phyloP scores from a whole-genome alignment of 2,797 vertebrate genomes.

The Acanthopagrus latus region DNA sequence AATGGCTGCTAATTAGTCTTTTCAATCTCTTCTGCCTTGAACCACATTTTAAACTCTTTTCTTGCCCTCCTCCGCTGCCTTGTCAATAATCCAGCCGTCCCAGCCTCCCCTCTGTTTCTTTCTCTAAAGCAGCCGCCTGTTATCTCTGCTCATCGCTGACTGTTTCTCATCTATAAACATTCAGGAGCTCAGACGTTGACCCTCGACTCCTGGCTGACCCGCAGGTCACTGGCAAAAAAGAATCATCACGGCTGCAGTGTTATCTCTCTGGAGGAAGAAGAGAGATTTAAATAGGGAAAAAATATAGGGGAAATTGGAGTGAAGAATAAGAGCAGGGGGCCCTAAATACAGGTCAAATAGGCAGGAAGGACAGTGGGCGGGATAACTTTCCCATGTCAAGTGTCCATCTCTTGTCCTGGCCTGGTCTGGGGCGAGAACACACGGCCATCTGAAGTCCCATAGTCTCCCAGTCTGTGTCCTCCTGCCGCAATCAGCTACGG shows the following conservation, averaged over 20 bases:
- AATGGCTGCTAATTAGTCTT: conserved; percentile 89
- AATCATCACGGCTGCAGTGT: conserved; percentile 42
- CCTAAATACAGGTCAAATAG: neutral
- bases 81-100: conserved; percentile 66
- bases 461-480: conserved; percentile 43
- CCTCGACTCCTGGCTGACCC: conserved; percentile 65
- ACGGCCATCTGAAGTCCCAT: conserved; percentile 41
- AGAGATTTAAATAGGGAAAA: conserved; percentile 8
- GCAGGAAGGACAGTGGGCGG: neutral
- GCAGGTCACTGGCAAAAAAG: conserved; percentile 54
- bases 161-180: conserved; percentile 72
- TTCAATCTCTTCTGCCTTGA: conserved; percentile 84
- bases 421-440: conserved; percentile 48
- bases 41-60: conserved; percentile 68
- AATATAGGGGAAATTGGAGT: neutral
- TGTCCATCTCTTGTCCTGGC: conserved; percentile 11
- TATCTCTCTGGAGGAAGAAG: conserved; percentile 44
- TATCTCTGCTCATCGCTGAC: conserved; percentile 74
- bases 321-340: neutral
- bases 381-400: conserved; percentile 31
- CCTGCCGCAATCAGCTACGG: conserved; percentile 49
- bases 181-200: conserved; percentile 68
- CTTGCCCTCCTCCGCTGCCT: conserved; percentile 46
- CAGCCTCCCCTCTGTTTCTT: conserved; percentile 42
- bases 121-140: conserved; percentile 41